Evolutionary conservation across 2,113 vertebrate genomes (phyloP).

Genomic region (Taxidea taxus): DNA sequence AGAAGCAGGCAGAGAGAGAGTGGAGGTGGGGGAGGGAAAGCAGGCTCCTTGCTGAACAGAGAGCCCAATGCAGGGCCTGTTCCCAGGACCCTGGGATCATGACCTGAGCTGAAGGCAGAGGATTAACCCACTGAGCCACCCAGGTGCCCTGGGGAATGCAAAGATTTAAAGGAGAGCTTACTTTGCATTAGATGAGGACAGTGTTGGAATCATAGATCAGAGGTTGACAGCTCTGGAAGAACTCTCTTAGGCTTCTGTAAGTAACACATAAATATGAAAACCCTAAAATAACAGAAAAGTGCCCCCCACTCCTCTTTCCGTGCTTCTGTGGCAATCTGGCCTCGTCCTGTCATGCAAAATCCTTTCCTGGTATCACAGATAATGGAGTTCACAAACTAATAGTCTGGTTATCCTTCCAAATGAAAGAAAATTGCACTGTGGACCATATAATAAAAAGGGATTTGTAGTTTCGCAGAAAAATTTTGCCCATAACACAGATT

Average conservation of each 20-base stretch:
- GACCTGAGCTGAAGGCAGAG: too few relatives aligned
- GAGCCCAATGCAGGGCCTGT: too few relatives aligned
- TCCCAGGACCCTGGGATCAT: too few relatives aligned
- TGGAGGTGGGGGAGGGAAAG: too few relatives aligned
- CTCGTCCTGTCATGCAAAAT: not conserved
- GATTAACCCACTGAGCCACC: too few relatives aligned
- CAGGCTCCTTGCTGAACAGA: too few relatives aligned
- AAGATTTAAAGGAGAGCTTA: not conserved
- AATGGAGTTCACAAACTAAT: not conserved
- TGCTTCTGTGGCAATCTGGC: not conserved
- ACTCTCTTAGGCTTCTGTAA: not conserved
- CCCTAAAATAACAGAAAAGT: not conserved
- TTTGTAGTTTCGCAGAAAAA: not conserved
- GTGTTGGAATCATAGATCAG: not conserved
- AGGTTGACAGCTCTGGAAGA: not conserved
- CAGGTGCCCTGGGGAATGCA: too few relatives aligned
- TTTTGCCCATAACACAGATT: not conserved
- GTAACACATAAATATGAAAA: not conserved
- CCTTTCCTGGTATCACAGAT: not conserved
- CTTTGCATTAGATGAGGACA: not conserved
- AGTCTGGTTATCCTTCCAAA: not conserved
- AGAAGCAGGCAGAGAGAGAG: too few relatives aligned
- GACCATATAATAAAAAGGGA: not conserved
- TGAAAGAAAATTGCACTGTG: not conserved
- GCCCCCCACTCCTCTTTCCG: not conserved